Base-by-base conservation (phyloP, 2,888 invertebrate genomes). In the Serrognathus titanus region DNA sequence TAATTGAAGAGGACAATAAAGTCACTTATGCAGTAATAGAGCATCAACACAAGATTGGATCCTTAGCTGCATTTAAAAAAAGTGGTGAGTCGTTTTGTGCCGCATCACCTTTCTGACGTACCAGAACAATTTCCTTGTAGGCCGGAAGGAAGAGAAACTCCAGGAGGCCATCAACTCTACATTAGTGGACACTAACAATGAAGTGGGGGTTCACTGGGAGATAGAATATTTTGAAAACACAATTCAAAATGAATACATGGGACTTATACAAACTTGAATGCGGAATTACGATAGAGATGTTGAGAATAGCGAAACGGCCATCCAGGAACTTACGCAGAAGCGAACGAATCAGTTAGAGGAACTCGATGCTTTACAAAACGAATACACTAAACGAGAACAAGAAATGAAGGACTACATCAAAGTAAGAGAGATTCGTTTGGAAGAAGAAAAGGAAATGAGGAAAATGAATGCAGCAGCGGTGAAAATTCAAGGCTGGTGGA, bases 401-500 rank as follows among this genome's bases (percentile, higher is more conserved):
- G 78, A 80, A 66, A 82, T 83, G 59, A 76, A 79, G 54, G 69
- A 69, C n/a, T 82, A 79, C 65, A 68, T 80, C 46, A 70, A 68
- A 45, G 71, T 79, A 46, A 79, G 78, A 69, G 78, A 79, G 48
- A 69, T 76, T 48, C 70, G 75, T 12, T 67, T 70, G 51, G 67
- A 70, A 60, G 72, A 74, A 58, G 70, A 68, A 59, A 75, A 78
- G 57, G 70, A 69, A 53, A 71, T 75, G 58, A 78, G 79, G 54
- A 76, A 78, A 53, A 67, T 74, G 57, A 80, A 77, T n/a, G 65
- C 64, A 2, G 80, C 83, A 2, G 84, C 85, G 9, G 82, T 80
- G 46, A 80, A 75, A 74, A 82, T 90, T 55, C 88, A 90, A 73
- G 80, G 88, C 0, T 90, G 90, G 90, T 90, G 89, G 89, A 81